Evolutionary conservation across 2,797 vertebrate genomes (phyloP), one percentile per base, ranked within the genome.

Genomic region (Tenualosa ilisha): DNA sequence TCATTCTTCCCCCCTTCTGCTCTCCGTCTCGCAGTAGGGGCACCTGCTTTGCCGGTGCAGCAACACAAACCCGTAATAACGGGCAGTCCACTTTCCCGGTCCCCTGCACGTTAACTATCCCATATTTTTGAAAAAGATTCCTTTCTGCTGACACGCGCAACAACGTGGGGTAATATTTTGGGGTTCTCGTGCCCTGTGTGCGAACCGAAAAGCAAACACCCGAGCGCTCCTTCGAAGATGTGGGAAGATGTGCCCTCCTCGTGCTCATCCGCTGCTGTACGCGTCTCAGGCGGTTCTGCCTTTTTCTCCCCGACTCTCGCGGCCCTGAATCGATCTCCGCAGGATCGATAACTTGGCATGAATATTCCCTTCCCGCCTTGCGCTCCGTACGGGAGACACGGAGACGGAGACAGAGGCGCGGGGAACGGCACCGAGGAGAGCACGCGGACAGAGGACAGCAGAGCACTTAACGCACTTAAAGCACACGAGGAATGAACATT

Each of bases 281-380:
- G 89, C 91, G 88, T 90, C 90, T 93, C 91, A 89, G 93, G 89
- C 88, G 89, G 92, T 92, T 93, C 88, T 93, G 93, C 93, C 94
- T 96, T 94, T 94, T 93, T 95, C 95, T 95, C 92, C 88, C 93
- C 24, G 63, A 26, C 26, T 94, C 94, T 94, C 93, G 96, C 96
- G 96, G 97, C 96, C 95, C 95, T 93, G 92, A 96, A 97, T 96
- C 96, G 96, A 96, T 96, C 96, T 96, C 96, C 93, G 90, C 94
- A 95, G 95, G 97, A 97, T 98, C 97, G 96, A 98, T 98, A 97
- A 95, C 93, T 96, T 94, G 94, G 96, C 96, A 97, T 97, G 97
- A 97, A 97, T 97, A 97, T 96, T 96, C 95, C 94, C 95, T 93
- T 95, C 94, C 95, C 95, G 94, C 94, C 93, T 94, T 94, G 94